Conservation (phyloP, 53 echinoderm and acorn worm species). For the Arbacia lixula region DNA sequence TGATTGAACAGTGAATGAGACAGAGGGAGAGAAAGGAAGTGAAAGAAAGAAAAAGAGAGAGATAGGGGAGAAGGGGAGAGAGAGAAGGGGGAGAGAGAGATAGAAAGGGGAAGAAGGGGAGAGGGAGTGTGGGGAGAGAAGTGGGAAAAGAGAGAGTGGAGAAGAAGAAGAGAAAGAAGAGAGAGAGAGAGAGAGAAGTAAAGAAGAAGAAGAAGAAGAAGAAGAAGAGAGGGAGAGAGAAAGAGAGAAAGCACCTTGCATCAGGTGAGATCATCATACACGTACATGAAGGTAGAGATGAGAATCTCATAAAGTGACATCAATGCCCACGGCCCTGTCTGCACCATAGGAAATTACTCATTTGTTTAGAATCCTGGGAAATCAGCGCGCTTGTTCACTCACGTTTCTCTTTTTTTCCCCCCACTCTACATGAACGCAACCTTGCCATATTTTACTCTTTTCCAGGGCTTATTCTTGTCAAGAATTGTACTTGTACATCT, state of each 20-base stretch:
- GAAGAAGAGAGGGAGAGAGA: not conserved
- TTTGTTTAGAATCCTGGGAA: constrained; percentile 56
- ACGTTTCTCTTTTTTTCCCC: too few species aligned
- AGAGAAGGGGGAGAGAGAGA: too few species aligned
- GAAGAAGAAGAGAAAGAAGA: not conserved
- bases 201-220: not conserved
- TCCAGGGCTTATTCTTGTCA: too few species aligned
- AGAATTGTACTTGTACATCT: too few species aligned
- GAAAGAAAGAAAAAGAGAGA: too few species aligned
- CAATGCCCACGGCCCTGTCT: constrained; percentile 48
- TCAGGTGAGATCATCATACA: constrained; percentile 29
- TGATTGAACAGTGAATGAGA: too few species aligned
- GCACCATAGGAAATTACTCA: constrained; percentile 54
- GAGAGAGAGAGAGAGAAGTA: not conserved
- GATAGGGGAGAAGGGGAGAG: too few species aligned
- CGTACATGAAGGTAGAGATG: constrained; percentile 2
- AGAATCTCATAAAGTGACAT: constrained; percentile 47
- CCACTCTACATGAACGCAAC: too few species aligned
- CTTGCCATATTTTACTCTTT: too few species aligned
- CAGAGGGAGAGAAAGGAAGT: too few species aligned
- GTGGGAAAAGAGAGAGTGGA: not conserved
- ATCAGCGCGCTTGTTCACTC: not conserved
- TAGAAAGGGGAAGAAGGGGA: too few species aligned
- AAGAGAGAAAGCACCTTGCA: not conserved
- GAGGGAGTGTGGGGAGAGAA: too few species aligned